phyloP scores from a whole-genome alignment of 92 coral and sea anemone species.

The Meandrina meandrites region DNA sequence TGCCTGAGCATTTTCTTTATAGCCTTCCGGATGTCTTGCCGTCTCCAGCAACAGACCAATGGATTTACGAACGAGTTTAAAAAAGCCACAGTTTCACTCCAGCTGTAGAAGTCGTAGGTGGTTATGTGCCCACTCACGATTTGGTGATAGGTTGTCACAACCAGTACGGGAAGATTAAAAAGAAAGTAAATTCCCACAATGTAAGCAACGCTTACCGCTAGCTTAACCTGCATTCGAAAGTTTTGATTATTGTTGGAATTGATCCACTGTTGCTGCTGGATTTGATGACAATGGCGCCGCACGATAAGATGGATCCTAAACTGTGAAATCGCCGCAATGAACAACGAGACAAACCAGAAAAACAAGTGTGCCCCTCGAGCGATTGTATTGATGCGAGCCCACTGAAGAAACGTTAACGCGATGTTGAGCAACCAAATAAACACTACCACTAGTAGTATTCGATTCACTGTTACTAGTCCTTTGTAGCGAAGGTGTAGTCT shows the following conservation, averaged over 20 bases:
- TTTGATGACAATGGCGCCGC: slow-evolving; percentile 61
- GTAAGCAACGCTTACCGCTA: slow-evolving; percentile 71
- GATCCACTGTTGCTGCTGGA: slow-evolving; percentile 43
- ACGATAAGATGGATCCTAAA: slow-evolving; percentile 51
- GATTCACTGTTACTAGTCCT: slow-evolving; percentile 53
- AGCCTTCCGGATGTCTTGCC: slow-evolving; percentile 61
- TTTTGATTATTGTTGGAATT: slow-evolving; percentile 25
- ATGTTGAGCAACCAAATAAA: slow-evolving; percentile 68
- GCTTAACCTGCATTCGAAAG: slow-evolving; percentile 58
- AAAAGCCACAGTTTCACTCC: slow-evolving; percentile 82
- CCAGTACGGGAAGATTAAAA: slow-evolving; percentile 69
- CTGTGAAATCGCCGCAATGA: slow-evolving; percentile 60
- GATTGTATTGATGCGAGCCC: slow-evolving; percentile 66
- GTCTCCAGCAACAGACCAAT: slow-evolving; percentile 75
- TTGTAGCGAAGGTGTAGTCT: slow-evolving; percentile 74
- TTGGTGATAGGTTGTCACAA: slow-evolving; percentile 68
- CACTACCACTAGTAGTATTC: slow-evolving; percentile 46
- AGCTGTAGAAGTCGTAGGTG: slow-evolving; percentile 61
- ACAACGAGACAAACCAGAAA: slow-evolving; percentile 62
- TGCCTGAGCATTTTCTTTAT: slow-evolving; percentile 40
- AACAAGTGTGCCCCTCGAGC: slow-evolving; percentile 59
- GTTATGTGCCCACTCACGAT: slow-evolving; percentile 56
- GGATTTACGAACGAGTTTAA: slow-evolving; percentile 81
- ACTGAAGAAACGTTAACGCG: slow-evolving; percentile 62
- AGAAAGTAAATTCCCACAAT: slow-evolving; percentile 75